phyloP scores from a whole-genome alignment of 2,888 invertebrate genomes.

The Agriopis aurantiaria region DNA sequence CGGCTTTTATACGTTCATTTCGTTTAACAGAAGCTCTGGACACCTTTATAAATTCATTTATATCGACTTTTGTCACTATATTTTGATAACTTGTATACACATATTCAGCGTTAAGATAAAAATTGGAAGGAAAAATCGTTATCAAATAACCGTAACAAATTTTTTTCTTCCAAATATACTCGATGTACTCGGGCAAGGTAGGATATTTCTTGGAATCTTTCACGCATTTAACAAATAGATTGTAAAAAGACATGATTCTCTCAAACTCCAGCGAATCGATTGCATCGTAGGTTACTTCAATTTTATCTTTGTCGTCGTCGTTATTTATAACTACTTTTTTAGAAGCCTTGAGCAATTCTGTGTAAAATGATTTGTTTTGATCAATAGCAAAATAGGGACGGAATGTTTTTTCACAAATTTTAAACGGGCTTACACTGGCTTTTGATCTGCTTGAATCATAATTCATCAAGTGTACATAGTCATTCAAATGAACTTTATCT shows the following conservation, averaged over 20 bases:
- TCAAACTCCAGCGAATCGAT: conserved; percentile 47
- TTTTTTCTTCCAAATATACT: background rate
- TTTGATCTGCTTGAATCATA: background rate
- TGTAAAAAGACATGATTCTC: conserved; percentile 38
- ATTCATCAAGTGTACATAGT: background rate
- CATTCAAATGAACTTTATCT: conserved; percentile 51
- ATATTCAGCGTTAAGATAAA: background rate
- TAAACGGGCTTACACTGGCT: background rate
- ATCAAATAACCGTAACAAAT: background rate
- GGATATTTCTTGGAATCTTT: background rate
- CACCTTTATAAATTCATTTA: background rate
- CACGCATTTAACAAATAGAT: background rate
- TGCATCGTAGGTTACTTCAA: conserved; percentile 41
- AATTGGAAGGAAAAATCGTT: background rate
- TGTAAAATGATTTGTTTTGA: conserved; percentile 53
- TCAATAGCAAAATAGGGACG: conserved; percentile 52
- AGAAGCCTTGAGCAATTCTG: background rate
- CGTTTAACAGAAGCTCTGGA: background rate
- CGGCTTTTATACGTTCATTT: background rate
- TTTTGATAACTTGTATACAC: background rate
- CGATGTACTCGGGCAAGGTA: background rate
- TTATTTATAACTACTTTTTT: background rate
- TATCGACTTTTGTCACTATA: background rate
- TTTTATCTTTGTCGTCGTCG: conserved; percentile 33
- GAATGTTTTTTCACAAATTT: conserved; percentile 43